phyloP scores from a whole-genome alignment of 2,113 vertebrate species.

The cat (Felis catus) region DNA sequence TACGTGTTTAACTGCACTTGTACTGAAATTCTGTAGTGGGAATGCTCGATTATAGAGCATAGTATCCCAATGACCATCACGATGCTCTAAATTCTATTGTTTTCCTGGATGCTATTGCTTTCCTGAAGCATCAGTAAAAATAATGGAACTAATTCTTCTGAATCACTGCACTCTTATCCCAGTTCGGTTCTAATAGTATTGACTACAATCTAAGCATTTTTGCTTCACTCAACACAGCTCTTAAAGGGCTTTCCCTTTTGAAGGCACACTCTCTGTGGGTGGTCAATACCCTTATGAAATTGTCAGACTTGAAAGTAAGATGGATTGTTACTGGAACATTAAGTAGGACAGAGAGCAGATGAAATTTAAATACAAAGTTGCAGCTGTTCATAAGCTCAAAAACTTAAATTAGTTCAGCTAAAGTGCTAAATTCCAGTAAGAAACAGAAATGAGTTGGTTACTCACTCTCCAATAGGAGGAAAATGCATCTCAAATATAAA shows the following conservation, averaged over 20 bases:
- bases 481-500: conserved; percentile 39
- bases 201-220: conserved; percentile 64
- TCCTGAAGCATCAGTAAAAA: conserved; percentile 62
- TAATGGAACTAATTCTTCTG: conserved; percentile 67
- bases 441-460: conserved; percentile 63
- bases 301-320: conserved; percentile 74
- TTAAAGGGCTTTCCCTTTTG: conserved; percentile 68
- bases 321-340: conserved; percentile 78
- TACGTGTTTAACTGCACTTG: conserved; percentile 19
- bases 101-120: conserved; percentile 39
- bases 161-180: conserved; percentile 43
- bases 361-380: conserved; percentile 77
- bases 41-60: background rate
- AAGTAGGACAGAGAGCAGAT: conserved; percentile 74
- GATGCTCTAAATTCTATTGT: background rate
- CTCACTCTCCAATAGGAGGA: background rate
- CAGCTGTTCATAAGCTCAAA: conserved; percentile 68
- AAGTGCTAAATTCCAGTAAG: conserved; percentile 57
- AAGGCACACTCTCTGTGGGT: conserved; percentile 69
- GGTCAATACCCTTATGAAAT: conserved; percentile 73
- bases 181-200: conserved; percentile 54
- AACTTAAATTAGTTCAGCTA: conserved; percentile 72
- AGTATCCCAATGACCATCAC: background rate
- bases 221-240: conserved; percentile 61
- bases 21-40: background rate